Evolutionary conservation across 2,888 invertebrate genomes (phyloP).

Genomic region (Punctoribates punctum): DNA sequence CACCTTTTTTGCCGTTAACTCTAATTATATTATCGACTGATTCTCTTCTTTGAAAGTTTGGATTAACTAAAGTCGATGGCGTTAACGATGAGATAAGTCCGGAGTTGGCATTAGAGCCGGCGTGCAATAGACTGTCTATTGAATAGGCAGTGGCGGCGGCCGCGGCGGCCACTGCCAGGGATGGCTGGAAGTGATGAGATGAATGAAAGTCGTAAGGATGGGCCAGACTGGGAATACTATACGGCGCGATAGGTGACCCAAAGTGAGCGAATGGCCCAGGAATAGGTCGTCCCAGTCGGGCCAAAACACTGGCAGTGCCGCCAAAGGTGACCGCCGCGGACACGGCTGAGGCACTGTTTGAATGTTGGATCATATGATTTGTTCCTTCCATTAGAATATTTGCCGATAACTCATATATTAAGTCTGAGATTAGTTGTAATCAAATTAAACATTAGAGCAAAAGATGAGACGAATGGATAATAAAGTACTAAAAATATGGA

Average conservation of each 20-base stretch:
- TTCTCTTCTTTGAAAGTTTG: constrained; percentile 36
- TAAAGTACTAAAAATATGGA: constrained; percentile 23
- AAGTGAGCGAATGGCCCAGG: constrained; percentile 49
- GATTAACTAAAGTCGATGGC: constrained; percentile 33
- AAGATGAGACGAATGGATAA: constrained; percentile 10
- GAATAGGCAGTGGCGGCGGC: constrained; percentile 43
- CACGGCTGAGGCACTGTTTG: constrained; percentile 16
- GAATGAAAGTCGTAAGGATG: constrained; percentile 31
- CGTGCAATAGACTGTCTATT: constrained; percentile 47
- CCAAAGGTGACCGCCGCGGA: constrained; percentile 41
- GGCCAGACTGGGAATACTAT: constrained; percentile 45
- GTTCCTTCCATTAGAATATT: constrained; percentile 38
- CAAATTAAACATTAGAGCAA: not conserved
- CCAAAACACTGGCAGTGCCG: constrained; percentile 44
- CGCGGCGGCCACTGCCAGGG: constrained; percentile 44
- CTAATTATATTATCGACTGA: constrained; percentile 21
- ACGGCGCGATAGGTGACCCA: constrained; percentile 48
- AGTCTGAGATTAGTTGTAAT: not conserved
- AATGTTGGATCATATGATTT: constrained; percentile 40
- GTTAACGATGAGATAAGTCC: constrained; percentile 43
- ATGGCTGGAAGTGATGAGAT: constrained; percentile 22
- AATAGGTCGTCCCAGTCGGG: constrained; percentile 47
- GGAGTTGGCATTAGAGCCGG: constrained; percentile 44
- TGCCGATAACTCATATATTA: not conserved
- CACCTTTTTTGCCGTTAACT: constrained; percentile 45